Base-by-base conservation (phyloP, 2,797 vertebrate genomes). In the Graptemys geographica region DNA sequence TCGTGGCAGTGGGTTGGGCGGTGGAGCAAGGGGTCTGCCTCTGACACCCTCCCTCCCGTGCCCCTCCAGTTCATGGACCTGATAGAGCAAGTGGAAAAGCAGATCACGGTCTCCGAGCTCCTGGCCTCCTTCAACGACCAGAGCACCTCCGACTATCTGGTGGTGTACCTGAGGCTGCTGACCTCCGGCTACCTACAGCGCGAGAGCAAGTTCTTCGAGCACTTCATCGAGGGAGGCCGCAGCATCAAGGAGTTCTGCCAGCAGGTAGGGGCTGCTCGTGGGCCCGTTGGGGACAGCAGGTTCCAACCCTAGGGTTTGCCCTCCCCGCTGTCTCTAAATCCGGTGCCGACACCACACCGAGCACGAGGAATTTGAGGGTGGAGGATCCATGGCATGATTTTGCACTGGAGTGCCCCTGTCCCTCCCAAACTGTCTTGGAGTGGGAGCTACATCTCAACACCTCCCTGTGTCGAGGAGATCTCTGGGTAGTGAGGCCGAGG, bases 191-290 rank as follows among this genome's bases (percentile, higher is more conserved):
- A 99, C 98, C 98, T 99, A 92, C 99, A 99, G 98, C 98, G 99
- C 5, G 99, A 99, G 87, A 98, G 97, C 95, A 99, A 99, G 96
- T 98, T 98, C 95, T 98, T 98, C 16, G 98, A 99, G 98, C 99
- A 99, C 97, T 99, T 99, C 98, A 99, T 99, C 5, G 99, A 99
- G 97, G 99, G 99, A 6, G 99, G 99, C 9, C 99, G 99, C 96
- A 99, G 99, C 4, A 98, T 99, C 96, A 99, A 99, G 97, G 99
- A 99, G 97, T 99, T 99, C 98, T 99, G 99, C 97, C 99, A 98
- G 98, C 99, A 99, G 99, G 99, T 99, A 85, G 85, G 69, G 25
- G 16, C 18, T 4, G 10, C 53, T 25, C 25, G 2, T 5, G 4
- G 52, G 28, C 10, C 31, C 16, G 6, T 47, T 16, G 28, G 10